These are phyloP conservation scores for Strigamia transsilvanica DNA, from an alignment of 2,888 invertebrate species.

Conservation along the genomic window DNA sequence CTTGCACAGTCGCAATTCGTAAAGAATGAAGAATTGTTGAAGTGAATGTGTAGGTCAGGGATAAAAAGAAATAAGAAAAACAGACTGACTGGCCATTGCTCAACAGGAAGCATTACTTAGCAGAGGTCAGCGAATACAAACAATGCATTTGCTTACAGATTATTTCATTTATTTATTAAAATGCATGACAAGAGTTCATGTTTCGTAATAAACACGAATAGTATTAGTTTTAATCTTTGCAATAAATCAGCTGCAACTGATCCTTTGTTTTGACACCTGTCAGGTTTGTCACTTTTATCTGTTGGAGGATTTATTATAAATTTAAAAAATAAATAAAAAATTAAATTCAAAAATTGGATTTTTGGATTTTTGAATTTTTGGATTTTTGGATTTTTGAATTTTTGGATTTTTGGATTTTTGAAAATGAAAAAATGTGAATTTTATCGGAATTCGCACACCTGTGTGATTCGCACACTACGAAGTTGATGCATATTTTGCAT, in stretches of 20 bases:
- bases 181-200: neutral
- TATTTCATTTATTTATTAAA: neutral
- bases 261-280: constrained; percentile 11
- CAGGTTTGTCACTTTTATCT: neutral
- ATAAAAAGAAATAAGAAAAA: neutral
- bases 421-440: too few relatives aligned
- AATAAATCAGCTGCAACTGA: neutral
- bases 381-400: neutral
- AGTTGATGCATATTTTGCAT: too few relatives aligned
- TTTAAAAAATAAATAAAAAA: too few relatives aligned
- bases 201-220: neutral
- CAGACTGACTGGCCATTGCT: neutral
- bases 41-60: constrained; percentile 5
- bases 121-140: constrained; percentile 32
- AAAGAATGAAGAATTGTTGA: neutral
- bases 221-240: neutral
- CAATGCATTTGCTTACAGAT: neutral
- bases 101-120: constrained; percentile 1
- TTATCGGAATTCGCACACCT: neutral
- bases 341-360: too few relatives aligned
- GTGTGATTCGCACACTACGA: too few relatives aligned
- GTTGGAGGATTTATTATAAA: too few relatives aligned
- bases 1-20: neutral
- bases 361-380: neutral
- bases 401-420: too few relatives aligned